phyloP scores from a whole-genome alignment of 64 coral and sea anemone species.

The Montipora capricornis region DNA sequence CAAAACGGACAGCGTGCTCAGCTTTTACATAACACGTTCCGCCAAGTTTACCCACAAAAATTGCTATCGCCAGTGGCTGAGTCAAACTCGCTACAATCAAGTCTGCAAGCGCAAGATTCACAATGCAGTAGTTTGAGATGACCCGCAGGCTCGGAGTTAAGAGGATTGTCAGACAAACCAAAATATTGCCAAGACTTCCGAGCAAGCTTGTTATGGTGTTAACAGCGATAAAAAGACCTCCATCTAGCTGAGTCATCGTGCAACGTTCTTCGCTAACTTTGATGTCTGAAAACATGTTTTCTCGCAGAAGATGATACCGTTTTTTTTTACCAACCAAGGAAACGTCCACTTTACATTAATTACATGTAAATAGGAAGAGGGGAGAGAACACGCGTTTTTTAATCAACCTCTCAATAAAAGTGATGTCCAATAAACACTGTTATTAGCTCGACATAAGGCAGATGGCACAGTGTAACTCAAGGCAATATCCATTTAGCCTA shows the following conservation, averaged over 20 bases:
- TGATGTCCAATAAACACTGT: no score
- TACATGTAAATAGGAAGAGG: no score
- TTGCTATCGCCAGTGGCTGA: constrained; percentile 56
- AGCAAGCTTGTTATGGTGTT: constrained; percentile 61
- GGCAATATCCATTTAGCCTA: no score
- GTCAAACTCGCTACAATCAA: constrained; percentile 44
- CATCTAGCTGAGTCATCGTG: constrained; percentile 47
- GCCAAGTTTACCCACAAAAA: constrained; percentile 59
- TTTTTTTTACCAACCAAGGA: background rate
- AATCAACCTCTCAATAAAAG: no score
- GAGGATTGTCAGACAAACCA: constrained; percentile 64
- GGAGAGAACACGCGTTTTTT: no score
- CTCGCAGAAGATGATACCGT: background rate
- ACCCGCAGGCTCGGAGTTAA: constrained; percentile 47
- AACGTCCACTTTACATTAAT: no score
- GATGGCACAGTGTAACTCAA: no score
- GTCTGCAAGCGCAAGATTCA: constrained; percentile 60
- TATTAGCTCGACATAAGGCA: no score
- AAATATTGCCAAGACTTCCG: constrained; percentile 65
- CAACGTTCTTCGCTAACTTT: constrained; percentile 47
- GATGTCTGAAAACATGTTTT: constrained; percentile 53
- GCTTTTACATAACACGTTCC: constrained; percentile 71
- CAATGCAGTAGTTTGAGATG: constrained; percentile 80
- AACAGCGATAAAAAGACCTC: constrained; percentile 32
- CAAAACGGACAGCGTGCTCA: constrained; percentile 61